Evolutionary conservation across 1,140 invertebrate species (phyloP), one percentile per base, ranked within the genome.

Genomic region (Artemia franciscana): DNA sequence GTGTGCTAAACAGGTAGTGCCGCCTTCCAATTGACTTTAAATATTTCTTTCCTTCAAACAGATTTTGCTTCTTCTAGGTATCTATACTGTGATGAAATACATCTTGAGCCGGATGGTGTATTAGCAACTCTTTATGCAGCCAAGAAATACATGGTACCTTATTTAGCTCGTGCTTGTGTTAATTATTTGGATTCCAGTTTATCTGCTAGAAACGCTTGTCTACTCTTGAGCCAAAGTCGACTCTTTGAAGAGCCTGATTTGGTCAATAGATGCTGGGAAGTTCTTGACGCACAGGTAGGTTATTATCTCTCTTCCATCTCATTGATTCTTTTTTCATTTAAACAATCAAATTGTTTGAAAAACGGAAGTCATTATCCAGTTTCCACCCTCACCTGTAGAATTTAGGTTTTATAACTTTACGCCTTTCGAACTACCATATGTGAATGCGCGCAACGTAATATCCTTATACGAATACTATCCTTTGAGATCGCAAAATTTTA

Each of bases 31-130:
- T n/a, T n/a, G n/a, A n/a, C n/a, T n/a, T n/a, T n/a, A n/a, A n/a
- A n/a, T n/a, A n/a, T n/a, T n/a, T n/a, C n/a, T n/a, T 51, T 18
- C 39, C 39, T 3, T 15, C 18, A 12, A 26, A 56, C n/a, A 12
- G 3, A 21, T 65, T 39, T 12, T 58, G 62, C 63, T 64, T 65
- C 68, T 77, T 76, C 39, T 72, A 95, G 90, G 74, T 96, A 94
- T 74, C 80, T 96, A 69, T 96, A 96, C 75, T 91, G 88, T 77
- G 92, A 96, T 79, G 90, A 95, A 77, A 89, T 92, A 67, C 84
- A 87, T 69, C 73, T 92, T 66, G 87, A 92, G 77, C 86, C 88
- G 26, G 89, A 92, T 69, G 90, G 85, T 62, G 89, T 92, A 26
- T 72, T 92, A 63, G 85, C 88, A 61, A 91, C 88, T 2, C 72